Percentiles rank a stretch among this genome's conserved stretches.
Conservation (phyloP, 92 coral and sea anemone genomes). For the Meandrina meandrites region DNA sequence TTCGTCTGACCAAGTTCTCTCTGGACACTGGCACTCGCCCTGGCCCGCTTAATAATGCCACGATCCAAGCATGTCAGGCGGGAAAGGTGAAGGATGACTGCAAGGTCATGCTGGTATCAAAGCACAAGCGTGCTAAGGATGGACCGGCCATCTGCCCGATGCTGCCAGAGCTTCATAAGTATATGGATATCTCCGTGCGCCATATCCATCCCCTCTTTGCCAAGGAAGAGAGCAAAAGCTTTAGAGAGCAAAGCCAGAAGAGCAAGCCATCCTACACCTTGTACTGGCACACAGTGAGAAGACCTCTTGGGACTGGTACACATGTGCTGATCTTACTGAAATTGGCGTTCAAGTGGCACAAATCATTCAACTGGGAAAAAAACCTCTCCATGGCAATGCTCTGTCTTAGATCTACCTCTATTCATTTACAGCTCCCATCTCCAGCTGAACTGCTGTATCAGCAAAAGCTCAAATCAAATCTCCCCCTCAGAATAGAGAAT, state of each 20-base stretch:
- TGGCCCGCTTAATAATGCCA: not conserved
- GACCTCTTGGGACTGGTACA: not conserved
- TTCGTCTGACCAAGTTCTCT: not conserved
- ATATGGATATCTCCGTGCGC: not conserved
- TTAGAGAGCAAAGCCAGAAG: not conserved
- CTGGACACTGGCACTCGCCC: not conserved
- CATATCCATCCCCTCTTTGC: not conserved
- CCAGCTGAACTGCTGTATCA: too few species aligned
- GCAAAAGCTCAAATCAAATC: too few species aligned
- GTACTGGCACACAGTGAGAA: conserved; percentile 2
- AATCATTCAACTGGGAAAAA: conserved; percentile 2
- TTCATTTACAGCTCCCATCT: too few species aligned
- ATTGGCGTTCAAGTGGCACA: not conserved
- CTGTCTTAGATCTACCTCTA: too few species aligned
- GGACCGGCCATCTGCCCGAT: not conserved
- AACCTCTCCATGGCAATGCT: too few species aligned
- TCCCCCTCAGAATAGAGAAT: too few species aligned
- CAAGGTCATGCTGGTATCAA: not conserved
- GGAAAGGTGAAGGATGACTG: not conserved
- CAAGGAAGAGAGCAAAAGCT: not conserved
- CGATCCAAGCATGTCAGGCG: not conserved
- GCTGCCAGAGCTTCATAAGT: not conserved
- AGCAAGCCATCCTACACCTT: not conserved
- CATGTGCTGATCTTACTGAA: not conserved
- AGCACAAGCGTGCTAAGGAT: not conserved